Evolutionary conservation across 1,140 invertebrate species (phyloP).

Genomic region (Brachionus calyciflorus): DNA sequence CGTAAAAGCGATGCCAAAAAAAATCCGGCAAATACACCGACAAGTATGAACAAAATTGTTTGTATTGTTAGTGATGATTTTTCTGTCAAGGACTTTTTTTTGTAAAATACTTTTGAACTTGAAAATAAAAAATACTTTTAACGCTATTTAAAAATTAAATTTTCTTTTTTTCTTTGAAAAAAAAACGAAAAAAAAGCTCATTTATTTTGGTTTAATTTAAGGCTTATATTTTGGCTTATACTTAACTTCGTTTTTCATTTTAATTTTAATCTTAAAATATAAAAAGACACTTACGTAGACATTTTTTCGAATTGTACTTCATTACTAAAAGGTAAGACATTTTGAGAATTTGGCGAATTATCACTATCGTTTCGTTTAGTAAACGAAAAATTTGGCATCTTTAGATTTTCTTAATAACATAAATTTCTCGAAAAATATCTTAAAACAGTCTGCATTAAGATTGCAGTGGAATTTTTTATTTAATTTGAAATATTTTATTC

Average conservation of each 20-base stretch:
- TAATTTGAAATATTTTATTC: too few species aligned
- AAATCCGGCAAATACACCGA: constrained; percentile 37
- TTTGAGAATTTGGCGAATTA: neutral
- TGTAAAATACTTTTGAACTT: constrained; percentile 30
- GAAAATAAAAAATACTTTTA: neutral
- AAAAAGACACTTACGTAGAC: neutral
- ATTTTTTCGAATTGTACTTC: constrained; percentile 8
- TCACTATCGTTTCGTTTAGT: neutral
- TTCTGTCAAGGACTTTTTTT: neutral
- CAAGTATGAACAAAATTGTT: constrained; percentile 28
- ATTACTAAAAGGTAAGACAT: neutral
- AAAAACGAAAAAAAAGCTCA: too few species aligned
- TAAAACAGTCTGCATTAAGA: neutral
- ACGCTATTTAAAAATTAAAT: neutral
- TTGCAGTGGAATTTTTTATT: neutral
- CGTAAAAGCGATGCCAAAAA: constrained; percentile 6
- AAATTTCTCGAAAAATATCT: neutral
- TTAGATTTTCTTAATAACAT: neutral
- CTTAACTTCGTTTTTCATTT: neutral
- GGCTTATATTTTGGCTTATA: too few species aligned
- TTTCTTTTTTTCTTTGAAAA: too few species aligned
- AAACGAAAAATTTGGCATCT: constrained; percentile 10
- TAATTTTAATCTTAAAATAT: neutral
- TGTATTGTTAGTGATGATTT: constrained; percentile 4
- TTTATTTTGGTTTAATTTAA: too few species aligned